phyloP scores from a whole-genome alignment of 2,888 invertebrate genomes.

The Pilophorus perplexus region DNA sequence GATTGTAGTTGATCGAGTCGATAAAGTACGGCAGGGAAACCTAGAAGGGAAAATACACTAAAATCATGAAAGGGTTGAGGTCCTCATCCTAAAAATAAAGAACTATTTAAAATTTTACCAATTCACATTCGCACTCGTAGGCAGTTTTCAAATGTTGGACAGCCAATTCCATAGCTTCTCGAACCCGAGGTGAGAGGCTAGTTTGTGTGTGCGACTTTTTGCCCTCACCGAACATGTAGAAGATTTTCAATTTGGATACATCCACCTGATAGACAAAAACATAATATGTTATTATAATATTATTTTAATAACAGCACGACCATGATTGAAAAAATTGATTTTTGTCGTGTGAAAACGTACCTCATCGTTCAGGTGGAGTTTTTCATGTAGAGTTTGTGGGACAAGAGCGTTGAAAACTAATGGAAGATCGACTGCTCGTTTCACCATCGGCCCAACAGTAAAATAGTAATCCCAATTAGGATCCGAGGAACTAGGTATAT shows the following conservation, averaged over 20 bases:
- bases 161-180: conserved; percentile 60
- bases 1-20: conserved; percentile 60
- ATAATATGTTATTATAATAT: background rate
- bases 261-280: conserved; percentile 55
- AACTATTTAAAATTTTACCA: background rate
- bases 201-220: conserved; percentile 60
- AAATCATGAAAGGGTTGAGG: background rate
- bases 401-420: conserved; percentile 69
- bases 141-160: conserved; percentile 56
- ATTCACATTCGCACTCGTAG: conserved; percentile 58
- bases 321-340: conserved; percentile 54
- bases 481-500: conserved; percentile 64
- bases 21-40: conserved; percentile 64
- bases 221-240: conserved; percentile 76
- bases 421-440: conserved; percentile 80
- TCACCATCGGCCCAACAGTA: conserved; percentile 79
- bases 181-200: conserved; percentile 60
- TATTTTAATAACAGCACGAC: conserved; percentile 52
- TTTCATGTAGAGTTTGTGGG: conserved; percentile 53
- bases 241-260: conserved; percentile 67
- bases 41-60: conserved; percentile 51
- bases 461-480: conserved; percentile 67
- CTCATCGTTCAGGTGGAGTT: conserved; percentile 56
- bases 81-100: background rate
- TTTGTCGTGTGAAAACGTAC: conserved; percentile 50